Evolutionary conservation across 1,140 invertebrate genomes (phyloP).

Genomic region (Diplogasteroides magnus): DNA sequence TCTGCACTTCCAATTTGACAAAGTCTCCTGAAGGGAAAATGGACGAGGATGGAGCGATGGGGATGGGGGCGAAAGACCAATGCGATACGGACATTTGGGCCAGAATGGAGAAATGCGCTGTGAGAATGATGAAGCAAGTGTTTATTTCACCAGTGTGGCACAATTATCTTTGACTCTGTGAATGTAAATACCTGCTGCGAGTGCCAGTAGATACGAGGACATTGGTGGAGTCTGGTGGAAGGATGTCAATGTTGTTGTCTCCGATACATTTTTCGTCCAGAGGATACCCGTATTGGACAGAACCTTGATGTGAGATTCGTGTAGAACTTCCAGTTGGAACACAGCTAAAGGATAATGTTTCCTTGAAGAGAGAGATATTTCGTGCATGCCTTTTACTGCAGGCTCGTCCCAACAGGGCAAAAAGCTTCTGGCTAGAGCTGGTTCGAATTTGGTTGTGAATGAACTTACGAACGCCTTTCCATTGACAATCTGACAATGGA

Average conservation of each 20-base stretch:
- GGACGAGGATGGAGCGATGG: too few relatives aligned
- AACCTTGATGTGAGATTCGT: slow-evolving; percentile 34
- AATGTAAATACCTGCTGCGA: slow-evolving; percentile 55
- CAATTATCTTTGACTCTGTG: neutral
- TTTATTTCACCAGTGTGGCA: too few relatives aligned
- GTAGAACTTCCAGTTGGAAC: slow-evolving; percentile 63
- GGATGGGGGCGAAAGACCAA: too few relatives aligned
- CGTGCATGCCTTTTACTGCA: slow-evolving; percentile 67
- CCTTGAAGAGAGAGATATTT: neutral
- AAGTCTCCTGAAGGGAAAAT: slow-evolving; percentile 44
- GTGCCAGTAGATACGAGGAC: slow-evolving; percentile 60
- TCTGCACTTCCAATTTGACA: slow-evolving; percentile 39
- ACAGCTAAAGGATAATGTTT: slow-evolving; percentile 60
- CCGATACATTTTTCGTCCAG: neutral
- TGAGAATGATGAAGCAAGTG: too few relatives aligned
- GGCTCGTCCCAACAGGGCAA: slow-evolving; percentile 97
- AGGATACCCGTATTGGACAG: slow-evolving; percentile 38
- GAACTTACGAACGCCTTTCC: slow-evolving; percentile 14
- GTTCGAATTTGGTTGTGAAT: slow-evolving; percentile 72
- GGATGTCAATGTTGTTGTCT: slow-evolving; percentile 33
- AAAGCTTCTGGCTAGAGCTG: slow-evolving; percentile 82
- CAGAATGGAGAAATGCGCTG: too few relatives aligned
- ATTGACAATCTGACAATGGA: slow-evolving; percentile 10
- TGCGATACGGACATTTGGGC: too few relatives aligned
- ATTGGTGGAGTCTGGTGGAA: slow-evolving; percentile 58